Conservation (phyloP, 2,113 vertebrate genomes). For the Platycercus adscitus region DNA sequence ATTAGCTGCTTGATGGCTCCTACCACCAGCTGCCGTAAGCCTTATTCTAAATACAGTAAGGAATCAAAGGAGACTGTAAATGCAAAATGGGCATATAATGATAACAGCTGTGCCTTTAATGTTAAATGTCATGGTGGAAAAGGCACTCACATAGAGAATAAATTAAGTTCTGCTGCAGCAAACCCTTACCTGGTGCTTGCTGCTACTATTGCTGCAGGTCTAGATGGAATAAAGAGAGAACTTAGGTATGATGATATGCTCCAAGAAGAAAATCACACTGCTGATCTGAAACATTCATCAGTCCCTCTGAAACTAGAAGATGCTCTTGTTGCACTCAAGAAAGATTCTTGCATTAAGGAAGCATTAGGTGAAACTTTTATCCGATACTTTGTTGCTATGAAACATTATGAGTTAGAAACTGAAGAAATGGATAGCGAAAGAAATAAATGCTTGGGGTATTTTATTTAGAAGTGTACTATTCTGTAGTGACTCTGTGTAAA, state of each 20-base stretch:
- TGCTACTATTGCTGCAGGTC: constrained; percentile 87
- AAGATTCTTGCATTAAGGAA: constrained; percentile 81
- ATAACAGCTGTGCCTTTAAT: constrained; percentile 91
- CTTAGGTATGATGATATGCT: constrained; percentile 65
- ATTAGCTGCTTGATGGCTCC: constrained; percentile 93
- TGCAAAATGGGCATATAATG: constrained; percentile 85
- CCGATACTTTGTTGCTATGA: constrained; percentile 91
- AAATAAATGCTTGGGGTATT: constrained; percentile 93
- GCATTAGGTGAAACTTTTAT: constrained; percentile 89
- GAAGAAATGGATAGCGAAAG: constrained; percentile 88
- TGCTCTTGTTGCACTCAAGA: constrained; percentile 82
- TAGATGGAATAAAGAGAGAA: constrained; percentile 85
- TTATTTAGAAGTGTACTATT: constrained; percentile 79
- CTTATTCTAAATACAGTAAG: constrained; percentile 80
- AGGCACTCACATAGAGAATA: constrained; percentile 87
- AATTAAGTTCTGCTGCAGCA: constrained; percentile 88
- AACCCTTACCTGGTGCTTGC: constrained; percentile 92
- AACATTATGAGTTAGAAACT: constrained; percentile 91
- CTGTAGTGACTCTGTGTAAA: constrained; percentile 16
- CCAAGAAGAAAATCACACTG: constrained; percentile 64
- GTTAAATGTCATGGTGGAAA: constrained; percentile 86
- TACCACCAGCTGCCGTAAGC: constrained; percentile 81
- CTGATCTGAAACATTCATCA: constrained; percentile 57
- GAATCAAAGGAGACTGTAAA: constrained; percentile 80
- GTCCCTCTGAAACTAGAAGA: constrained; percentile 90